These are phyloP conservation scores for Riptortus pedestris DNA, from an alignment of 1,140 invertebrate genomes.

Conservation along the genomic window DNA sequence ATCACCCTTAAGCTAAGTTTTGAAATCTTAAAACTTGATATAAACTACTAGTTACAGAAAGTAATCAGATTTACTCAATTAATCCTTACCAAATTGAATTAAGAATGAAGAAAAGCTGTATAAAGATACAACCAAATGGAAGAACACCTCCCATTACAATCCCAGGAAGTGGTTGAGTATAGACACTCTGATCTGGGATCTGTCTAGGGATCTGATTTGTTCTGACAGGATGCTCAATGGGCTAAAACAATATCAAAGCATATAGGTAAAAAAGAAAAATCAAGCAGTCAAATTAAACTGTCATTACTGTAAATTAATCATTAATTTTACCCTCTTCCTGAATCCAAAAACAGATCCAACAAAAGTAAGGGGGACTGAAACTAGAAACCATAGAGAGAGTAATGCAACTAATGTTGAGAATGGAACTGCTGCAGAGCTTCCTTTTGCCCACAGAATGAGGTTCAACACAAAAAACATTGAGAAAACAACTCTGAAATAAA, in stretches of 20 bases:
- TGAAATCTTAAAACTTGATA: no score
- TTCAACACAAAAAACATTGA: slow-evolving; percentile 93
- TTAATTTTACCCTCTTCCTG: slow-evolving; percentile 66
- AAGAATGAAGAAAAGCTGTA: slow-evolving; percentile 97
- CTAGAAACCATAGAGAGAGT: slow-evolving; percentile 90
- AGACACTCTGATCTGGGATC: slow-evolving; percentile 94
- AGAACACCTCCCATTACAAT: slow-evolving; percentile 97
- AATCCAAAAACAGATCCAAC: slow-evolving; percentile 97
- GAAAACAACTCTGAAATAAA: slow-evolving; percentile 74
- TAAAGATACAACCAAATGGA: slow-evolving; percentile 98
- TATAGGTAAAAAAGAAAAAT: background rate
- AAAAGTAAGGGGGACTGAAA: slow-evolving; percentile 96
- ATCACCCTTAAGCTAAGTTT: no score
- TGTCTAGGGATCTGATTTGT: slow-evolving; percentile 98
- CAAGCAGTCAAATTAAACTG: no score
- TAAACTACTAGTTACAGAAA: no score
- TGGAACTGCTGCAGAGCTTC: slow-evolving; percentile 89
- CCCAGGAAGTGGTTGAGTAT: slow-evolving; percentile 83
- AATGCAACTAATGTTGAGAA: slow-evolving; percentile 97
- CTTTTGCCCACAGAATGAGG: slow-evolving; percentile 86
- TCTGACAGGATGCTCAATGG: slow-evolving; percentile 89
- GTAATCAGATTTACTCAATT: no score
- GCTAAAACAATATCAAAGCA: slow-evolving; percentile 43
- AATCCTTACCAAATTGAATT: slow-evolving; percentile 96
- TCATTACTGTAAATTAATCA: background rate